Evolutionary conservation across 2,797 vertebrate species (phyloP), one percentile per base, ranked within the genome.

Genomic region (Malacoctenus gilli): DNA sequence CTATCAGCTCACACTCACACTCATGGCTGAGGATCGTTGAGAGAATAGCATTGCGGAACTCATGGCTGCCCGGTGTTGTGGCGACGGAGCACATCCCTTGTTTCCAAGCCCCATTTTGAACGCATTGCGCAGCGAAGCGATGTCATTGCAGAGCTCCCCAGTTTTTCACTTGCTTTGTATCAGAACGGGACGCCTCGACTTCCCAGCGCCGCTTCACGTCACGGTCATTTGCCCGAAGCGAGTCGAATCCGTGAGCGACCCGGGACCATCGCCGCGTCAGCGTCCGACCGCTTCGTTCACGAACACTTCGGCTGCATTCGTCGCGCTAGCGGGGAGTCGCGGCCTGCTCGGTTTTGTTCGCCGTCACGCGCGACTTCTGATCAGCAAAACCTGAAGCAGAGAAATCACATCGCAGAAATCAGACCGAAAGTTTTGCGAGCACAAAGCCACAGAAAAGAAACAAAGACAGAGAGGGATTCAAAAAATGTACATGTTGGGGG

Each of bases 21-120:
- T 82, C 85, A 89, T 87, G 79, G 72, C 49, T 53, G 65, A 72
- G 51, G 60, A 32, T 32, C 20, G 48, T 75, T 20, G 48, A 75
- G 60, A 71, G 35, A 54, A 55, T 39, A 67, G 55, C 10, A 15
- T 22, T 46, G 64, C 50, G 35, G 35, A 70, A 50, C 72, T 86
- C 81, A 88, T 72, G 70, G 72, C 71, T 83, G 80, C 54, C 79
- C 78, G 22, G 79, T 83, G 63, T 83, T 85, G 60, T 80, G 51
- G 71, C 69, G 65, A 58, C 68, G 52, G 67, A 72, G 58, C 74
- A 59, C 59, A 20, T 68, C 68, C 30, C 40, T 61, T 53, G 48
- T 48, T 37, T 60, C 50, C 37, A 64, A 65, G n/a, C 34, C 43
- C 42, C 5, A 13, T 25, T 55, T 67, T 34, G 50, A 62, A 59